phyloP scores from a whole-genome alignment of 2,888 invertebrate species.

The Zootermopsis nevadensis region DNA sequence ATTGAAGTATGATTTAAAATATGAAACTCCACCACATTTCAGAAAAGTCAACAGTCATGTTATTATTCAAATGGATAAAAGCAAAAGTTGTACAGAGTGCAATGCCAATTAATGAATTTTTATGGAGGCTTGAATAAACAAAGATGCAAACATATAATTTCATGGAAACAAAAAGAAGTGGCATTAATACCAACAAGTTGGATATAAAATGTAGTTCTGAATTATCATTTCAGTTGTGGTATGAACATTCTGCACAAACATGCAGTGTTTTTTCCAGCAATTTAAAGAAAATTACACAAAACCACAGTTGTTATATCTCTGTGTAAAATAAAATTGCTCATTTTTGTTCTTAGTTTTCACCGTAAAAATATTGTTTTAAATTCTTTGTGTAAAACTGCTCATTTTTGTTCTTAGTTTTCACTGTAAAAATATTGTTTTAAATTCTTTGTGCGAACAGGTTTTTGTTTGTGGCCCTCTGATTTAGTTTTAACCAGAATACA shows the following conservation, averaged over 20 bases:
- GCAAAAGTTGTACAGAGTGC: background rate
- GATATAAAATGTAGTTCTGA: background rate
- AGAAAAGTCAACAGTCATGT: background rate
- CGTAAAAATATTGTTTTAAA: no score
- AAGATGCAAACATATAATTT: background rate
- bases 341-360: no score
- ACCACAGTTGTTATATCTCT: no score
- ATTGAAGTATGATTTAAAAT: background rate
- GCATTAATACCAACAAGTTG: background rate
- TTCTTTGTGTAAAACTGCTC: no score
- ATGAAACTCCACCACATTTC: background rate
- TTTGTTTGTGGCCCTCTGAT: no score
- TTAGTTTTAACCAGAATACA: no score
- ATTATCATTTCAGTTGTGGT: background rate
- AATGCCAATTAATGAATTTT: background rate
- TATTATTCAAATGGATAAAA: conserved; percentile 1
- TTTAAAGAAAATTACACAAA: no score
- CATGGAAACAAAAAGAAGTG: background rate
- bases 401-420: no score
- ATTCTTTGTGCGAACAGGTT: no score
- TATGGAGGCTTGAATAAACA: background rate
- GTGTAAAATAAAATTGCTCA: no score
- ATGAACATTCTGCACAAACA: background rate
- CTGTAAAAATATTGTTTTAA: no score
- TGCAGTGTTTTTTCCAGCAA: background rate